These are phyloP conservation scores for Silurus lanzhouensis DNA, from an alignment of 2,797 vertebrate genomes.

Conservation along the genomic window DNA sequence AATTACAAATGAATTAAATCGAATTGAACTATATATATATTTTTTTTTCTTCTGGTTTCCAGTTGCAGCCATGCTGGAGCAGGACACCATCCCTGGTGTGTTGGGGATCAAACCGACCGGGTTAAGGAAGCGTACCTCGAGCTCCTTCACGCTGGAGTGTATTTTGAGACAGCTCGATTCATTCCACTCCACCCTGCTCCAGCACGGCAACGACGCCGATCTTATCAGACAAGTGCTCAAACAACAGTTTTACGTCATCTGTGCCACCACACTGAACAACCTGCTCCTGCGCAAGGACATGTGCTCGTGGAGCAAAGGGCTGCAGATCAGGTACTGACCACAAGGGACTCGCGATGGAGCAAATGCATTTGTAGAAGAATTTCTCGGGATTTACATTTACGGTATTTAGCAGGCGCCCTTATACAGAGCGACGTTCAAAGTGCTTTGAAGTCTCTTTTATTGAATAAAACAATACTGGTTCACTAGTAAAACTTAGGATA, in stretches of 20 bases:
- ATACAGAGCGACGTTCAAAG: too few species aligned
- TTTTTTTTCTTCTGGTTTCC: not conserved
- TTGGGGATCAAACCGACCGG: conserved; percentile 91
- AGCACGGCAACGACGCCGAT: conserved; percentile 88
- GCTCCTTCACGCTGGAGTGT: conserved; percentile 84
- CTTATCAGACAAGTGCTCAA: conserved; percentile 88
- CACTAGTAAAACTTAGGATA: too few species aligned
- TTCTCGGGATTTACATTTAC: too few species aligned
- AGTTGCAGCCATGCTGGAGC: conserved; percentile 97
- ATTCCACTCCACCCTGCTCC: conserved; percentile 86
- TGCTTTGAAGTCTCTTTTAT: too few species aligned
- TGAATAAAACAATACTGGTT: too few species aligned
- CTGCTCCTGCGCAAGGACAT: conserved; percentile 96
- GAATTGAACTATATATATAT: too few species aligned
- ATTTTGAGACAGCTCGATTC: conserved; percentile 85
- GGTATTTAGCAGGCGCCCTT: too few species aligned
- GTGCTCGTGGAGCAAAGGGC: conserved; percentile 99
- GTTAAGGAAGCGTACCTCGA: conserved; percentile 87
- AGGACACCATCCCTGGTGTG: conserved; percentile 90
- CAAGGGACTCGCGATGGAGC: not conserved
- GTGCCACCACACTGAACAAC: conserved; percentile 89
- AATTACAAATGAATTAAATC: too few species aligned
- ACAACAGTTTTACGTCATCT: conserved; percentile 93
- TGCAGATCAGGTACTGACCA: conserved; percentile 77
- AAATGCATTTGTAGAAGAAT: not conserved